Percentiles rank a stretch among this genome's conserved stretches.
Conservation (phyloP, 2,888 invertebrate species). For the Aquatica leii region DNA sequence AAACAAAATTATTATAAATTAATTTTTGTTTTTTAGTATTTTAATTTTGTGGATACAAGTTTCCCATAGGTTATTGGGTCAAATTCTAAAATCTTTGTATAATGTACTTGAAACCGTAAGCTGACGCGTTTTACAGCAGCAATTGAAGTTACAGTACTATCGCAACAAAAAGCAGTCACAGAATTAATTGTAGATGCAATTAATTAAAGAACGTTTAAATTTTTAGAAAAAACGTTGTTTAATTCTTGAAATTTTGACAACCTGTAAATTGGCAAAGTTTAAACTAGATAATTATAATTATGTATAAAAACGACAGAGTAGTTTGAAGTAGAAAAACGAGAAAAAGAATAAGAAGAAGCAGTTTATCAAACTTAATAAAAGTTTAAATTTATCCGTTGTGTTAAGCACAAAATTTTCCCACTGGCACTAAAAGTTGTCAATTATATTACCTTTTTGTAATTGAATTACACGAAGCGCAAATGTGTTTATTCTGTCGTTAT, state of each 20-base stretch:
- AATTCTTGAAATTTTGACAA: neutral
- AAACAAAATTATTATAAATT: too few relatives aligned
- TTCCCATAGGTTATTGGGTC: too few relatives aligned
- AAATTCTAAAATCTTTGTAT: too few relatives aligned
- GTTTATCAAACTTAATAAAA: slow-evolving; percentile 27
- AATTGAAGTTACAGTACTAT: too few relatives aligned
- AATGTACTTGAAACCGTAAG: too few relatives aligned
- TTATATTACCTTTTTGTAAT: slow-evolving; percentile 30
- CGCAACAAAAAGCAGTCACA: too few relatives aligned
- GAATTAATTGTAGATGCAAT: neutral
- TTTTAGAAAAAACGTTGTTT: neutral
- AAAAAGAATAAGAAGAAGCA: slow-evolving; percentile 6
- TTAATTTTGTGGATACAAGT: too few relatives aligned
- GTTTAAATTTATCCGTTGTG: slow-evolving; percentile 28
- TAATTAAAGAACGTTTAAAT: neutral
- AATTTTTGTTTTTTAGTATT: too few relatives aligned
- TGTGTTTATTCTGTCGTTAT: slow-evolving; percentile 33
- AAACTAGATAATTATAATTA: neutral
- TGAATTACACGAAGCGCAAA: slow-evolving; percentile 30
- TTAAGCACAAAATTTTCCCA: slow-evolving; percentile 29
- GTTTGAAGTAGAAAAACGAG: slow-evolving; percentile 11
- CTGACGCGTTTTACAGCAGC: too few relatives aligned
- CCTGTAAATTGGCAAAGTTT: neutral
- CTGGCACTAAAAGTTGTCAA: slow-evolving; percentile 31
- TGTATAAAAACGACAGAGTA: slow-evolving; percentile 7